These are phyloP conservation scores for Pantherophis vulpinus DNA, from an alignment of 2,797 vertebrate species.

Conservation along the genomic window DNA sequence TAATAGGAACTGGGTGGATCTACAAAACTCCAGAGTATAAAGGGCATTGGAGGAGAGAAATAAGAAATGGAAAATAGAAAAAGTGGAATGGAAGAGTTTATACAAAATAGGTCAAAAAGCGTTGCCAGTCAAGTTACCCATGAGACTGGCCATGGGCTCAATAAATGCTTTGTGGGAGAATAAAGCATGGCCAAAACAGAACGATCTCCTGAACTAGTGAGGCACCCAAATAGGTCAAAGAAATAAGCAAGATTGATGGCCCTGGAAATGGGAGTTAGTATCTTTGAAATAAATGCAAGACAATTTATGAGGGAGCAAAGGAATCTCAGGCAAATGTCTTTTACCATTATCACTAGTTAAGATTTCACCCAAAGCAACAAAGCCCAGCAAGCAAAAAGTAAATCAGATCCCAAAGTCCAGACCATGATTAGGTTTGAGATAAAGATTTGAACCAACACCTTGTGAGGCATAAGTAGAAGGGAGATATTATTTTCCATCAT, in stretches of 20 bases:
- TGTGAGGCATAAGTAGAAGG: not conserved
- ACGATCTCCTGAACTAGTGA: not conserved
- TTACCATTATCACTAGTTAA: not conserved
- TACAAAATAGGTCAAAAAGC: not conserved
- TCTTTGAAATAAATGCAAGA: not conserved
- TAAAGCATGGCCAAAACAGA: not conserved
- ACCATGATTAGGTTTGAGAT: not conserved
- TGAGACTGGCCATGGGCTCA: not conserved
- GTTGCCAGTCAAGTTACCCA: not conserved
- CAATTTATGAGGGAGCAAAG: not conserved
- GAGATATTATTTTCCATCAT: not conserved
- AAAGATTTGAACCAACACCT: not conserved
- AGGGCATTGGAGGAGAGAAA: not conserved
- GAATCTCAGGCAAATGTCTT: not conserved
- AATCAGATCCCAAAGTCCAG: not conserved
- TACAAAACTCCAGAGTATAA: not conserved
- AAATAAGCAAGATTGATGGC: not conserved
- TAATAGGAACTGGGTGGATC: not conserved
- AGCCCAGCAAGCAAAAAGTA: not conserved
- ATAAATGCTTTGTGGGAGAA: not conserved
- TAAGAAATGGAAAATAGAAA: not conserved
- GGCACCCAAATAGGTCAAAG: not conserved
- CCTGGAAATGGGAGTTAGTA: not conserved
- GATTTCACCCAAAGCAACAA: not conserved
- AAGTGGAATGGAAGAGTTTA: not conserved